Base-by-base conservation (phyloP, 2,888 invertebrate genomes). In the Chorisops tibialis region DNA sequence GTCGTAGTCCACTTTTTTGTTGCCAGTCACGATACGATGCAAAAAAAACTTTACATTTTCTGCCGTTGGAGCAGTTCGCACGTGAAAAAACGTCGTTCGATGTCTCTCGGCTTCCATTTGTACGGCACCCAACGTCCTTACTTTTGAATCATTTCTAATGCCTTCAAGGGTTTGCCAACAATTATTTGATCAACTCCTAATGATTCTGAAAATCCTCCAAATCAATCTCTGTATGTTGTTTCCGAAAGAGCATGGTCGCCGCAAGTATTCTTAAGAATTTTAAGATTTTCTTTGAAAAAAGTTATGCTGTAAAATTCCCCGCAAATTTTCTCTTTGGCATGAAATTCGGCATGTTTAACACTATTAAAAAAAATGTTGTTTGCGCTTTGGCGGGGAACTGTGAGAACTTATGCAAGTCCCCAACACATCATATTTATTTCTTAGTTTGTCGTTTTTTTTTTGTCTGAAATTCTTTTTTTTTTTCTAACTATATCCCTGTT, bases 281-380 rank as follows among this genome's bases (percentile, higher is more conserved):
- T 2, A 16, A 47, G 21, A 47, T 47, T 47, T 47, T 47, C 16
- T 45, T 45, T 16, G 45, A 1, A 45, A 1, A 3, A 45, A 6
- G 18, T 47, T 1, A 2, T 41, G 41, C 41, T 14, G 16, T 5
- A 1, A 47, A 47, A 47, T 47, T 47, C 3, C 47, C 4, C 7
- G 19, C 47, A 47, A 47, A 47, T 47, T 18, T 18, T 47, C 19
- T 47, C 2, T 47, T 47, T 47, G 47, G 47, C 47, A 18, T 19
- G 18, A 47, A 47, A 47, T 47, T 47, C 47, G 19, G 5, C 47
- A 47, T 19, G 47, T 47, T 47, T 4, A 47, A 47, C 47, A 19
- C 2, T 47, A 18, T 47, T 16, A 45, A 45, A 45, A 45, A 3
- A 16, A 16, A 19, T 39, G 12, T 3, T 41, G 41, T 3, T 47